A percentile compares a stretch with the other conserved stretches of the same genome.
Evolutionary conservation across 2,113 vertebrate species (phyloP).

Genomic region (Upupa epops): DNA sequence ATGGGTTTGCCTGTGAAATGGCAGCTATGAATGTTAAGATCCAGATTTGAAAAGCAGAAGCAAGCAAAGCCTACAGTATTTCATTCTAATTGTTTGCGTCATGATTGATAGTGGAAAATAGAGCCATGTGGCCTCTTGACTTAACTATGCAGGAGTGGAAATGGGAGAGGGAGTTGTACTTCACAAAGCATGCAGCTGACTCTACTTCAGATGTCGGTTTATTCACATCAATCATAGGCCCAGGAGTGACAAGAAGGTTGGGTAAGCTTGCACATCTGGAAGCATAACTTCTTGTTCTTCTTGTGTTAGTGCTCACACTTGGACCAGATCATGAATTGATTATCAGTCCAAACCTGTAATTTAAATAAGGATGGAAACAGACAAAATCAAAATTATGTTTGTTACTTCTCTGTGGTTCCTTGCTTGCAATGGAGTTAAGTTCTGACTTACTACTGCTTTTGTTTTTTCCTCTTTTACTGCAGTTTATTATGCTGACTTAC

Average conservation of each 20-base stretch:
- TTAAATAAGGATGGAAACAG: background rate
- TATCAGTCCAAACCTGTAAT: background rate
- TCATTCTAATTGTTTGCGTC: background rate
- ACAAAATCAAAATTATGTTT: background rate
- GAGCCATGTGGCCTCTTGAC: background rate
- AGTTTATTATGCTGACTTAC: slow-evolving; percentile 99
- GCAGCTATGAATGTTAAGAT: background rate
- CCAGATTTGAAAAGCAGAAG: background rate
- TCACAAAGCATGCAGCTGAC: background rate
- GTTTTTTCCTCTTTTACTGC: slow-evolving; percentile 14
- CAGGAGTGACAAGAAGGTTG: background rate
- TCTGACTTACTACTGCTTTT: background rate
- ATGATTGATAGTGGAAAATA: background rate
- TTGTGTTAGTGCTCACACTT: background rate
- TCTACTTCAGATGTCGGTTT: background rate
- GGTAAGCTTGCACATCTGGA: background rate
- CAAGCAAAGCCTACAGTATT: background rate
- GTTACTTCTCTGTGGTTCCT: background rate
- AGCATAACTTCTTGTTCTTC: background rate
- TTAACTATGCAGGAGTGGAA: background rate
- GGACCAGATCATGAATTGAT: background rate
- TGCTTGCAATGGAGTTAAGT: background rate
- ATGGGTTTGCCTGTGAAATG: background rate
- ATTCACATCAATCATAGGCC: background rate
- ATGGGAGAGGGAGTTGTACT: background rate